Evolutionary conservation across 2,888 invertebrate species (phyloP).

Genomic region (Macrosoma leucophasiata): DNA sequence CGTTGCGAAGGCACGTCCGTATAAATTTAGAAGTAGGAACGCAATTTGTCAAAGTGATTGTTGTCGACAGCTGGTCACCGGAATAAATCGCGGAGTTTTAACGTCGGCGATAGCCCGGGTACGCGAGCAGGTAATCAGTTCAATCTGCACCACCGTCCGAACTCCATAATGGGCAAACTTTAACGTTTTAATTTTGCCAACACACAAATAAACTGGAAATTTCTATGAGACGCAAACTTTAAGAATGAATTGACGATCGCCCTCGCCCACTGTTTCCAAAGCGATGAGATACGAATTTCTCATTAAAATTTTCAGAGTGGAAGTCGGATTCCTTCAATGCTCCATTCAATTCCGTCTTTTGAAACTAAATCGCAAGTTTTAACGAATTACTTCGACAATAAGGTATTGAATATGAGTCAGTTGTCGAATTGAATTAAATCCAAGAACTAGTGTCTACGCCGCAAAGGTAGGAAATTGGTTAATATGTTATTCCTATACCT

Average conservation of each 20-base stretch:
- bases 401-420: constrained; percentile 44
- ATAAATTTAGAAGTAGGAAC: constrained; percentile 25
- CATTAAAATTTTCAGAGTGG: constrained; percentile 65
- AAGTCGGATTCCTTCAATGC: constrained; percentile 47
- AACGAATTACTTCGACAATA: constrained; percentile 61
- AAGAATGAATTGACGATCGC: not conserved
- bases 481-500: no score
- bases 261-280: constrained; percentile 48
- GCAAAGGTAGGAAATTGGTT: not conserved
- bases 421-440: constrained; percentile 34
- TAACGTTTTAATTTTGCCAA: constrained; percentile 59
- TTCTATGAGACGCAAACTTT: constrained; percentile 25
- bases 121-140: constrained; percentile 63
- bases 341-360: constrained; percentile 62
- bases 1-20: no score
- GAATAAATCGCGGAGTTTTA: constrained; percentile 65
- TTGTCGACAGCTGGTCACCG: constrained; percentile 59
- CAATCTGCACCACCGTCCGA: constrained; percentile 57
- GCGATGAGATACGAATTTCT: constrained; percentile 67
- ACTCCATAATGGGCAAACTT: constrained; percentile 63
- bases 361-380: constrained; percentile 66
- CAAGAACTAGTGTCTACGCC: constrained; percentile 5
- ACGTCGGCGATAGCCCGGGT: constrained; percentile 39
- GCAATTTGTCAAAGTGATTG: constrained; percentile 59
- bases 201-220: constrained; percentile 56